Conservation (phyloP, 2,888 invertebrate genomes). For the Quadroppia sp. region DNA sequence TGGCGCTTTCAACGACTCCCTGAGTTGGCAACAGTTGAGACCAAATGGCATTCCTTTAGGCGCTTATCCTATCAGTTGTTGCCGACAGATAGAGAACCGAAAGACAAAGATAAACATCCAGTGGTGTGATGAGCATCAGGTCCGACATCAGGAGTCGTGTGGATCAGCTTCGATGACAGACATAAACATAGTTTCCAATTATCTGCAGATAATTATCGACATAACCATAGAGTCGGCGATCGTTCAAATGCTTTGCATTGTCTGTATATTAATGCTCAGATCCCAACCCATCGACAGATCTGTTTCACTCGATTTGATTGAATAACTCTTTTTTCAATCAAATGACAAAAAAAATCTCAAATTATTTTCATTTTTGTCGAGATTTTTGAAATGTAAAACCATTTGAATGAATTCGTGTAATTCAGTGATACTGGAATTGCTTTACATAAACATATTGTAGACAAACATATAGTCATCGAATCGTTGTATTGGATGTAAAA, state of each 20-base stretch:
- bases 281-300: constrained; percentile 16
- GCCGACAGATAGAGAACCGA: too few species aligned
- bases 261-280: constrained; percentile 22
- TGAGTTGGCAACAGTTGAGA: constrained; percentile 12
- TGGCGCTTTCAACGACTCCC: neutral
- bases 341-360: too few species aligned
- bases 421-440: too few species aligned
- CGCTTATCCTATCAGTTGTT: constrained; percentile 7
- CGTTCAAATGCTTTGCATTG: constrained; percentile 28
- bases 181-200: neutral
- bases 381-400: too few species aligned
- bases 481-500: too few species aligned
- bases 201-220: neutral
- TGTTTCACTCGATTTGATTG: too few species aligned
- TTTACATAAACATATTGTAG: too few species aligned
- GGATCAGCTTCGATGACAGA: neutral
- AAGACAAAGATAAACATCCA: too few species aligned
- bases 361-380: too few species aligned
- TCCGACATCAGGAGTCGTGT: neutral
- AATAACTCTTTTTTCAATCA: too few species aligned
- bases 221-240: neutral
- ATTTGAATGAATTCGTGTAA: too few species aligned
- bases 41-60: neutral
- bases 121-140: constrained; percentile 19
- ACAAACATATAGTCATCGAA: too few species aligned